Base-by-base conservation (phyloP, 2,888 invertebrate species). In the Andrena camellia region DNA sequence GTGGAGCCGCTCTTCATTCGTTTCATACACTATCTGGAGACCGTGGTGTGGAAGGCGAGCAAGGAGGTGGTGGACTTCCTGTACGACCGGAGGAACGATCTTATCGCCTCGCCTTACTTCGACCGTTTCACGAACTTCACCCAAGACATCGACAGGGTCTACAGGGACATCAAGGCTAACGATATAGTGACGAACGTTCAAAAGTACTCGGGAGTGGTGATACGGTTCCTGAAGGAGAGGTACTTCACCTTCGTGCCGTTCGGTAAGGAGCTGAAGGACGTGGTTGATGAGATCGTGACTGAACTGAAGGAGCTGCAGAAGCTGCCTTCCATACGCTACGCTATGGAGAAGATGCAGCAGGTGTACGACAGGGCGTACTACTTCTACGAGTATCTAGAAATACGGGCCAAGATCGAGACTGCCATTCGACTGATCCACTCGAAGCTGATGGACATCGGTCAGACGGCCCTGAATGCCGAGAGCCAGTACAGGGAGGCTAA, bases 401-500 rank as follows among this genome's bases (percentile, higher is more conserved):
- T 98, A 33, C 96, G 96, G 33, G 95, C 95, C n/a, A 96, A 96
- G 54, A 80, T 97, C 4, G 96, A 97, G 81, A 95, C 95, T 13
- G 91, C 96, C 0, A 95, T 97, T 59, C 95, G 96, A 7, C 94
- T 97, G 5, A 69, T 97, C 6, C 96, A 97, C 89, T 95, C 95
- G 29, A 97, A 97, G 92, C 92, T 97, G 1, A 95, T 96, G 0
- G 97, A 97, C 81, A 95, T 97, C 90, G 96, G 97, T 3, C 96
- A 96, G 90, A 98, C 97, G 20, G 98, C 98, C 0, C 92, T 98
- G 31, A 96, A 98, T 92, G 97, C 97, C 26, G 97, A 97, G 85
- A 97, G 97, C 91, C 95, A 97, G 84, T 97, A 97, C 91, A 96
- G 97, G 20, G 96, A 96, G 82, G 97, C 97, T 2, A 98, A 98